These are phyloP conservation scores for Phalloptychus januarius DNA, from an alignment of 2,797 vertebrate species.

Conservation along the genomic window DNA sequence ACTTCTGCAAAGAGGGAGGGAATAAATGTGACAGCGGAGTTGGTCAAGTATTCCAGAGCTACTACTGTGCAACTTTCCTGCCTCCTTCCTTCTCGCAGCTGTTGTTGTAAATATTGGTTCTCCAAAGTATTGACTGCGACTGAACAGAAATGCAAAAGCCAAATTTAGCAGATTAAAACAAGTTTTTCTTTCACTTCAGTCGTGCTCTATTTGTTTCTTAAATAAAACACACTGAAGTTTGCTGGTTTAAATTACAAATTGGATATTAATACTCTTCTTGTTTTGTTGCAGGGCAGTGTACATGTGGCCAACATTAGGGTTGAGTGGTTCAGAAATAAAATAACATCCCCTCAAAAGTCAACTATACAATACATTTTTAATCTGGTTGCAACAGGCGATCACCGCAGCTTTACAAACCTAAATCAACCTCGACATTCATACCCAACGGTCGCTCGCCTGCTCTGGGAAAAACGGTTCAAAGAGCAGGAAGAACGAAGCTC, in stretches of 20 bases:
- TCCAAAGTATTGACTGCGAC: background rate
- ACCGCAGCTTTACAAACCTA: conserved; percentile 41
- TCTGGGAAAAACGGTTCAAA: background rate
- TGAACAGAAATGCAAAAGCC: background rate
- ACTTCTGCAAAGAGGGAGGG: background rate
- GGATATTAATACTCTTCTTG: background rate
- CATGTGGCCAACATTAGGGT: conserved; percentile 35
- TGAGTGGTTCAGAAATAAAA: conserved; percentile 11
- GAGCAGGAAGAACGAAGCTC: background rate
- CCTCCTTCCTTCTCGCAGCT: background rate
- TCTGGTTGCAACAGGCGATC: conserved; percentile 30
- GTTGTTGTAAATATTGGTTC: background rate
- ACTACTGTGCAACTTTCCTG: background rate
- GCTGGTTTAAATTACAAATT: background rate
- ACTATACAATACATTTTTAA: conserved; percentile 18
- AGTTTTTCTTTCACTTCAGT: background rate
- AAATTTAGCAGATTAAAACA: background rate
- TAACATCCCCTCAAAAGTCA: background rate
- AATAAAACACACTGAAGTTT: background rate
- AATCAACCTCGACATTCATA: conserved; percentile 11
- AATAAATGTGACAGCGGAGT: background rate
- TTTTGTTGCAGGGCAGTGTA: background rate
- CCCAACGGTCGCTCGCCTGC: background rate
- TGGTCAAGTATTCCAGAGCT: background rate
- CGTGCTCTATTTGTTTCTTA: background rate